These are phyloP conservation scores for Chaetodon trifascialis DNA, from an alignment of 2,113 vertebrate species.

Conservation along the genomic window DNA sequence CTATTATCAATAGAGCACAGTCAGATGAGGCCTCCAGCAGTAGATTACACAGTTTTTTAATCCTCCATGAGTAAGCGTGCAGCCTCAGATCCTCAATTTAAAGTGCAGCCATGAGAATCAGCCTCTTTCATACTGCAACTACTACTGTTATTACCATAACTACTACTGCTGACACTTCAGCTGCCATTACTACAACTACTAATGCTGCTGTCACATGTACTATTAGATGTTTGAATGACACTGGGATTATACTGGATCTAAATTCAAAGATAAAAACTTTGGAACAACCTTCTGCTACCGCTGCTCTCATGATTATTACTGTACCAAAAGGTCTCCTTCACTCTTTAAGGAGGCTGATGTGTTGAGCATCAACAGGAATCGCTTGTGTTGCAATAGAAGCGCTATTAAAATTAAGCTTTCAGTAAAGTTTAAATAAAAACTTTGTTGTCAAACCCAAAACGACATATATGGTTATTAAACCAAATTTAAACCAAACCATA, in stretches of 20 bases:
- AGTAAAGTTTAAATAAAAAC: neutral
- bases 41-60: neutral
- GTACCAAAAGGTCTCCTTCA: neutral
- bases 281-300: neutral
- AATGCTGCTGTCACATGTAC: neutral
- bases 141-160: neutral
- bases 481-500: neutral
- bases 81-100: neutral
- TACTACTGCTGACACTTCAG: neutral
- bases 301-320: neutral
- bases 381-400: neutral
- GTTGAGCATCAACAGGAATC: neutral
- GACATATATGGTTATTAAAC: neutral
- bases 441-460: neutral
- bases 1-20: neutral
- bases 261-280: neutral
- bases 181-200: neutral
- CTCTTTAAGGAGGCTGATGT: neutral
- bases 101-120: neutral
- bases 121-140: neutral
- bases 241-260: neutral
- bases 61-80: neutral
- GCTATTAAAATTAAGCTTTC: neutral
- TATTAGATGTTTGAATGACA: neutral
- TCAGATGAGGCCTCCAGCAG: slow-evolving; percentile 31